Conservation (phyloP, 2,113 vertebrate species). For the Neogobius melanostomus region DNA sequence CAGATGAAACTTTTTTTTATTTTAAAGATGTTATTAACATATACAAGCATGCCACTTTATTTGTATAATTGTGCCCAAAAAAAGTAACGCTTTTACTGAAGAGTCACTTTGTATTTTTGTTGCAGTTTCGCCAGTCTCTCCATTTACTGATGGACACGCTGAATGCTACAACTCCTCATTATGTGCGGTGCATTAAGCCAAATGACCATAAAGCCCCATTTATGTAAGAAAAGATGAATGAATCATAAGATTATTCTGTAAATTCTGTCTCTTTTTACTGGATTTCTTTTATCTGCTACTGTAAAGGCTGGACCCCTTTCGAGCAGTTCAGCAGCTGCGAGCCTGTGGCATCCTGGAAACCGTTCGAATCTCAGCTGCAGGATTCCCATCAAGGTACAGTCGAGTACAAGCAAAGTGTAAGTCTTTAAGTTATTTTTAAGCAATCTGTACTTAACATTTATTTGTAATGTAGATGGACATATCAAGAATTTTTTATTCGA, state of each 20-base stretch:
- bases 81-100: too few species aligned
- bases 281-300: neutral
- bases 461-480: slow-evolving; percentile 86
- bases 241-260: neutral
- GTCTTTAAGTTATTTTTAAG: neutral
- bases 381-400: slow-evolving; percentile 91
- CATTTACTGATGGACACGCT: slow-evolving; percentile 95
- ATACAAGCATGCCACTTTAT: too few species aligned
- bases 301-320: slow-evolving; percentile 88
- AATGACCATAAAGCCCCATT: slow-evolving; percentile 93
- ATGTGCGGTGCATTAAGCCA: slow-evolving; percentile 96
- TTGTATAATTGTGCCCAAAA: too few species aligned
- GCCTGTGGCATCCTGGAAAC: slow-evolving; percentile 96
- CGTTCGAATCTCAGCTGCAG: slow-evolving; percentile 94
- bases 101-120: neutral
- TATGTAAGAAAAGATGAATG: slow-evolving; percentile 77
- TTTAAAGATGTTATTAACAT: too few species aligned
- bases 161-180: slow-evolving; percentile 93
- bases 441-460: neutral
- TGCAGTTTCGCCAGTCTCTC: slow-evolving; percentile 93
- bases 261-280: neutral
- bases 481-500: slow-evolving; percentile 95
- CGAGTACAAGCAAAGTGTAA: slow-evolving; percentile 23
- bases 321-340: slow-evolving; percentile 92
- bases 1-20: too few species aligned